A percentile compares a stretch with the other conserved stretches of the same genome.
phyloP scores from a whole-genome alignment of 2,113 vertebrate species.

The Cricetomys ansorgei region DNA sequence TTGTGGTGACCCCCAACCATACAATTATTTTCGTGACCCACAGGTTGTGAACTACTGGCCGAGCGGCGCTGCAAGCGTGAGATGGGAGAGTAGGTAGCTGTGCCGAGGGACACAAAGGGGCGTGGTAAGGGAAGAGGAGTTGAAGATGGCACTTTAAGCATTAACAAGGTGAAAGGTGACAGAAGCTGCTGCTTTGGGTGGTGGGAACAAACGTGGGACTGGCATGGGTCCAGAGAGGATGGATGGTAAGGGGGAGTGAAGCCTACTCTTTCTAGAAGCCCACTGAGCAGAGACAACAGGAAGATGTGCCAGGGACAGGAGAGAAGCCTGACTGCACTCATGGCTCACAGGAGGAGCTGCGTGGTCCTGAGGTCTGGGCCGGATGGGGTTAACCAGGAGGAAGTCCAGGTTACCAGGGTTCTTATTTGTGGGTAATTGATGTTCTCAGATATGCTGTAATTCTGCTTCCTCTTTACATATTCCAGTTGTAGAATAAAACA shows the following conservation, averaged over 20 bases:
- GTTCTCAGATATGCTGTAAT: neutral
- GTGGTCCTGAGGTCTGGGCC: accelerated
- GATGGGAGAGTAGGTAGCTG: neutral
- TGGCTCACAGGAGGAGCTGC: neutral
- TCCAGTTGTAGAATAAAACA: neutral
- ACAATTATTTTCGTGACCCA: too few relatives aligned
- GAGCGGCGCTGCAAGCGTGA: too few relatives aligned
- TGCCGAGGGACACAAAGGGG: neutral
- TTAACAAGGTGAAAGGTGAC: neutral
- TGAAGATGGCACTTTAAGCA: neutral
- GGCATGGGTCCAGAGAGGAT: neutral
- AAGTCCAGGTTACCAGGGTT: neutral
- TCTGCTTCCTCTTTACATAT: neutral
- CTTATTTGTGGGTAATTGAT: neutral
- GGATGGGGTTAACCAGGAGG: too few relatives aligned
- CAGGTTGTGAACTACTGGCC: too few relatives aligned
- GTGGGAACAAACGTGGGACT: neutral
- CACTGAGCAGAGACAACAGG: neutral
- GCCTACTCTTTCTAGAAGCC: neutral
- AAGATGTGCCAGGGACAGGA: neutral
- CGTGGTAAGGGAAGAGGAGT: neutral
- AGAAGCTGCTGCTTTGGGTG: too few relatives aligned
- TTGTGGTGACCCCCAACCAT: too few relatives aligned
- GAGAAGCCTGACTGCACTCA: accelerated
- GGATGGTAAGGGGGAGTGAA: neutral